A percentile compares a stretch with the other conserved stretches of the same genome.
These are phyloP conservation scores for Philopedon plagiatum DNA, from an alignment of 2,888 invertebrate species.

Conservation along the genomic window DNA sequence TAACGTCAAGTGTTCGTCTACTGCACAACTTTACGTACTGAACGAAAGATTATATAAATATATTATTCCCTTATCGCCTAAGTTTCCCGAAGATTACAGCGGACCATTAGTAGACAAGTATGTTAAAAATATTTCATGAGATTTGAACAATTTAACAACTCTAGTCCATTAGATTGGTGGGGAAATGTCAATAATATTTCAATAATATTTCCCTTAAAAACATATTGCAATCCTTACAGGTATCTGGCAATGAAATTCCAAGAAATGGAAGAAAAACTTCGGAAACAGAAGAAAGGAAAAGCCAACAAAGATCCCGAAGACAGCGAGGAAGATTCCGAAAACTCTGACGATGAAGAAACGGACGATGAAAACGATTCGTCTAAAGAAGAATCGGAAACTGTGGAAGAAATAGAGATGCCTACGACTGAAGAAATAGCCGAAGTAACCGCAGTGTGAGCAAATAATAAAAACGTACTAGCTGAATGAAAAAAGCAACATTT, in stretches of 20 bases:
- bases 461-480: too few species aligned
- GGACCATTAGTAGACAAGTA: constrained; percentile 90
- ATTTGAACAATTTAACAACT: too few species aligned
- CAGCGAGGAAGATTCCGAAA: constrained; percentile 53
- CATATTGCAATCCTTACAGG: constrained; percentile 73
- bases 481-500: too few species aligned
- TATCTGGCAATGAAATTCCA: constrained; percentile 87
- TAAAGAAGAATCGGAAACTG: constrained; percentile 21
- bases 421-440: constrained; percentile 10
- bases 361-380: constrained; percentile 40
- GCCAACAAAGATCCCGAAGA: constrained; percentile 61
- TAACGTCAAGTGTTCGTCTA: constrained; percentile 88
- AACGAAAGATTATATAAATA: constrained; percentile 92
- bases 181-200: too few species aligned
- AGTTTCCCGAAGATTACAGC: constrained; percentile 91
- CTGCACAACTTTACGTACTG: constrained; percentile 87
- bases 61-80: constrained; percentile 87
- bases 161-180: too few species aligned
- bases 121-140: too few species aligned
- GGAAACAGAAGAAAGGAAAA: constrained; percentile 76
- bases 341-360: constrained; percentile 56
- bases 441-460: neutral
- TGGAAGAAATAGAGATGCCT: constrained; percentile 22
- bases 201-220: too few species aligned
- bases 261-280: constrained; percentile 88